Base-by-base conservation (phyloP, 2,113 vertebrate genomes). In the Dissostichus mawsoni region DNA sequence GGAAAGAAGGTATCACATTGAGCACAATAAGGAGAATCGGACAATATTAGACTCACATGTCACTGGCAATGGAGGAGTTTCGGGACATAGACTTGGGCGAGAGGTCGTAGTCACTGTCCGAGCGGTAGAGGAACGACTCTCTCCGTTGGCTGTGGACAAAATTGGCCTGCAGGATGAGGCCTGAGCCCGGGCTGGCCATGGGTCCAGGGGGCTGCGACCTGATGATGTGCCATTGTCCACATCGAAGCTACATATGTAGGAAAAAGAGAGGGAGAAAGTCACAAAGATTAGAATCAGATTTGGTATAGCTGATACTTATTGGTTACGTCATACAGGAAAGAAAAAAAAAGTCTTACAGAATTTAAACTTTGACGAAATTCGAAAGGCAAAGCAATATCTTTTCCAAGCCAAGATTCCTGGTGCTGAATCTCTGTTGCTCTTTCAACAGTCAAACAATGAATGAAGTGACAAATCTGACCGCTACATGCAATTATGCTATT, bases 21-120 rank as follows among this genome's bases (percentile, higher is more conserved):
- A 53, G 9, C 41, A 44, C 41, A 74, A 82, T 4, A 52, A 44
- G 68, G 4, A 25, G 23, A 11, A 29, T 75, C 11, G 6, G 62
- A 10, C 45, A 11, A 13, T 61, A 69, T 67, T 9, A 68, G 48
- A 87, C 92, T 99, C 89, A 99, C 98, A 99, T 99, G 91, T 99
- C 98, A 92, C 98, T 99, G 91, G 98, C 98, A 80, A 99, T 99
- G 92, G 98, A 99, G 95, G 98, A 99, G 95, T 99, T 99, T 80
- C 98, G 95, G 84, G 98, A 99, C 97, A 99, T 98, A 55, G 98
- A 98, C 93, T 99, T 99, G 77, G 98, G 98, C 62, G 98, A 99
- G 82, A 99, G 97, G 93, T 99, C 98, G 93, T 99, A 99, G 92
- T 99, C 98, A 0, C 97, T 98, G 94, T 99, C 98, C 0, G 98